These are phyloP conservation scores for Arvicanthis niloticus DNA, from an alignment of 2,113 vertebrate genomes.

Conservation along the genomic window DNA sequence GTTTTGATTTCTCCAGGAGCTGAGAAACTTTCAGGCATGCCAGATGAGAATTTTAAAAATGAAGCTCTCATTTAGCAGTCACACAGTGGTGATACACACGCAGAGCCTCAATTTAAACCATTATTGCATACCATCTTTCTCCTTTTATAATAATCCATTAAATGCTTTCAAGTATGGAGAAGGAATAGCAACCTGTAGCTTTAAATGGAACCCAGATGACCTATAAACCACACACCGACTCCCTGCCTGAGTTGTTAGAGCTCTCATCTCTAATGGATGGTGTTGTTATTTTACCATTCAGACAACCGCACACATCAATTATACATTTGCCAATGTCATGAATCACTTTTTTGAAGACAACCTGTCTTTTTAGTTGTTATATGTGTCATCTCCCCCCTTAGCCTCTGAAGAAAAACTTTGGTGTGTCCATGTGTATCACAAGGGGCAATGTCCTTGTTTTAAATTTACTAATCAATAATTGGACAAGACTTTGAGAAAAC, in stretches of 20 bases:
- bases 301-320: conserved; percentile 85
- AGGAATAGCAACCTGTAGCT: conserved; percentile 89
- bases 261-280: conserved; percentile 87
- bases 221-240: conserved; percentile 88
- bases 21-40: conserved; percentile 81
- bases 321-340: conserved; percentile 82
- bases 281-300: conserved; percentile 87
- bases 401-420: conserved; percentile 69
- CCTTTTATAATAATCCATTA: conserved; percentile 90
- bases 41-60: conserved; percentile 82
- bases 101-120: conserved; percentile 86
- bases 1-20: conserved; percentile 79
- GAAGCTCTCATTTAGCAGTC: conserved; percentile 85
- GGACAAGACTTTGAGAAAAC: conserved; percentile 62
- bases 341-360: conserved; percentile 82
- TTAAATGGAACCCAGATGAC: conserved; percentile 90
- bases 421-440: not conserved
- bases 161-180: conserved; percentile 90
- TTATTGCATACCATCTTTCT: conserved; percentile 86
- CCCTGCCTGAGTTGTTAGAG: conserved; percentile 85
- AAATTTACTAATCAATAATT: conserved; percentile 68
- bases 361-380: conserved; percentile 76
- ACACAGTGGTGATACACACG: conserved; percentile 81
- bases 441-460: conserved; percentile 55
- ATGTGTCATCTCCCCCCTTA: conserved; percentile 63